Evolutionary conservation across 2,888 invertebrate genomes (phyloP), one percentile per base, ranked within the genome.

Genomic region (Aphidius colemani): DNA sequence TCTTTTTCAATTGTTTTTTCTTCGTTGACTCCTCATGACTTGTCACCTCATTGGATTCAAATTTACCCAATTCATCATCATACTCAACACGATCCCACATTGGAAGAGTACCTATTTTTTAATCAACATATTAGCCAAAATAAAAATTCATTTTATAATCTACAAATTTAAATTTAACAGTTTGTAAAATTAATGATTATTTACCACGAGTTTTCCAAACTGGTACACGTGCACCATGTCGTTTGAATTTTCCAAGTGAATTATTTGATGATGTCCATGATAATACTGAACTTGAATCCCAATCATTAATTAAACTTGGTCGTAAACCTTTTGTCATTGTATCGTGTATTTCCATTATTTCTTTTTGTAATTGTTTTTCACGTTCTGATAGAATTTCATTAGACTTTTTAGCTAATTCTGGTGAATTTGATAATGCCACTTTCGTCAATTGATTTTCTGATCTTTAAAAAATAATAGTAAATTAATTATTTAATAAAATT

Each of bases 301-400:
- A 78, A 1, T 72, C 45, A 50, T 75, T 72, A 9, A 75, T 65
- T 13, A 72, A 73, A 53, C 69, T 73, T 49, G 72, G 70, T 53
- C 77, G 66, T 45, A 75, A 66, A 10, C 76, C 76, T 10, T 76
- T 70, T 13, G 74, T 73, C 61, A 78, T 64, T 1, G 75, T 78
- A 63, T 78, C 78, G 55, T 78, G 78, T 64, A 78, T 76, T 59
- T 74, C 75, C 40, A 70, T 70, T 67, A 78, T 76, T 65, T 78
- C 77, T 7, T 70, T 72, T 39, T 71, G 75, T 66, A 78, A 68
- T 59, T 76, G 75, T 59, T 65, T 70, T 65, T 75, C 75, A 63
- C 74, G 75, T 65, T 78, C 77, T 59, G 72, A 68, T 59, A 79
- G 71, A 60, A 78, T 74, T 39, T 68, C 62, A 11, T 70, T 70